Base-by-base conservation (phyloP, 2,888 invertebrate genomes). In the Temnothorax ravouxi region DNA sequence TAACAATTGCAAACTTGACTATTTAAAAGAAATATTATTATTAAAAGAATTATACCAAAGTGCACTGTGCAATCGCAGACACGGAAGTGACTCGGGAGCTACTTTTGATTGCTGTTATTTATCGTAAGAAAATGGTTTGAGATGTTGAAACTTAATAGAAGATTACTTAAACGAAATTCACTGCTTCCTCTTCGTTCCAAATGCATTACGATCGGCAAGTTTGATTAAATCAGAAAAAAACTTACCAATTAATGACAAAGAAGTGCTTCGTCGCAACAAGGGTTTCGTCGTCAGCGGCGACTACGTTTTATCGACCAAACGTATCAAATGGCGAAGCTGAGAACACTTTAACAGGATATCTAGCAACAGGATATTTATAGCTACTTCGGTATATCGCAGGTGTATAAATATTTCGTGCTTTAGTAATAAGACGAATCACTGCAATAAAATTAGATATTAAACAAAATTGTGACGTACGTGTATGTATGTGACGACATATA, bases 261-360 rank as follows among this genome's bases (percentile, higher is more conserved):
- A 56, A 83, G 41, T 54, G 54, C 52, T 72, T 72, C 62, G 62
- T 75, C 56, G 81, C 38, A 79, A 85, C 11, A 47, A 86, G 67
- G 62, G 59, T 69, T 64, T 61, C 64, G 89, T 90, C 72, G 89
- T 69, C 71, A 85, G 50, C 59, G 64, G 81, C 64, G 83, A 86
- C 90, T 74, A 34, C 18, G 66, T 18, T 41, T 21, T 84, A 90
- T 90, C 89, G 90, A 90, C 71, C 84, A 84, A 84, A 84, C 84
- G 50, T 69, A 44, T 76, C 69, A 66, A 71, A 59, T 71, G 13
- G 13, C 52, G 44, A 67, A 29, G 8, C 66, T 74, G 54, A 61
- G 67, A 66, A 64, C 52, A 69, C 41, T 44, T 84, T 47, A 74
- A 80, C 9, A 15, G 13, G n/a, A 44, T 54, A 75, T 81, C 29